These are phyloP conservation scores for Drosophila baimaii DNA, from an alignment of 1,140 invertebrate genomes.

Conservation along the genomic window DNA sequence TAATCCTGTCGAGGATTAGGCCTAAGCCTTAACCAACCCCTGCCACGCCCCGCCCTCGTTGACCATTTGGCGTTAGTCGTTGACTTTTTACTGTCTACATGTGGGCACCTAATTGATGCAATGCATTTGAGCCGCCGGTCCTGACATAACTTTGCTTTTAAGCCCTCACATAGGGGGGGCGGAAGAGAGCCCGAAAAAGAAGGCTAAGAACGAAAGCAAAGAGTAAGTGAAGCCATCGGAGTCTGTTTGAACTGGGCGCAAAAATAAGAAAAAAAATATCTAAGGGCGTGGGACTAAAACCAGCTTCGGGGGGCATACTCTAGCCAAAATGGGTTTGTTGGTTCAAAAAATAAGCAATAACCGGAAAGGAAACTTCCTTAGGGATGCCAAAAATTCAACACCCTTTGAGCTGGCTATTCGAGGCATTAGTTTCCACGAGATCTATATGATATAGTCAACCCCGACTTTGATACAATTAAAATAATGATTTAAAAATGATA, in stretches of 20 bases:
- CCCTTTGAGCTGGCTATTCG: too few species aligned
- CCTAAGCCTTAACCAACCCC: conserved; percentile 25
- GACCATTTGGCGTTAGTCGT: conserved; percentile 40
- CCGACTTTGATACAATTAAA: too few species aligned
- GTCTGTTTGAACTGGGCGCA: not conserved
- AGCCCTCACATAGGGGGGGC: conserved; percentile 3
- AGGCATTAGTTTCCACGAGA: too few species aligned
- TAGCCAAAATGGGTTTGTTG: too few species aligned
- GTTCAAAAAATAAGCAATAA: too few species aligned
- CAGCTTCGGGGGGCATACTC: not conserved
- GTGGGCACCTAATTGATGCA: conserved; percentile 54
- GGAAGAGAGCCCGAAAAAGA: conserved; percentile 13
- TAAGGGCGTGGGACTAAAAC: not conserved
- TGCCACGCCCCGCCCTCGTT: conserved; percentile 13
- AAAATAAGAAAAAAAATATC: conserved; percentile 1
- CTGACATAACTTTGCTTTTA: conserved; percentile 55
- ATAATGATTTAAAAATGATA: too few species aligned
- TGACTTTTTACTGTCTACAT: conserved; percentile 55
- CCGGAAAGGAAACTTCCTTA: too few species aligned
- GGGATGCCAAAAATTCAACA: too few species aligned
- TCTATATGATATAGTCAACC: too few species aligned
- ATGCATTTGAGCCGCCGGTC: conserved; percentile 36
- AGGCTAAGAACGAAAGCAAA: conserved; percentile 1
- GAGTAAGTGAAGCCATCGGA: not conserved
- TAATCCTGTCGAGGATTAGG: conserved; percentile 46